phyloP scores from a whole-genome alignment of 2,888 invertebrate genomes.

The Gonocerus acuteangulatus region DNA sequence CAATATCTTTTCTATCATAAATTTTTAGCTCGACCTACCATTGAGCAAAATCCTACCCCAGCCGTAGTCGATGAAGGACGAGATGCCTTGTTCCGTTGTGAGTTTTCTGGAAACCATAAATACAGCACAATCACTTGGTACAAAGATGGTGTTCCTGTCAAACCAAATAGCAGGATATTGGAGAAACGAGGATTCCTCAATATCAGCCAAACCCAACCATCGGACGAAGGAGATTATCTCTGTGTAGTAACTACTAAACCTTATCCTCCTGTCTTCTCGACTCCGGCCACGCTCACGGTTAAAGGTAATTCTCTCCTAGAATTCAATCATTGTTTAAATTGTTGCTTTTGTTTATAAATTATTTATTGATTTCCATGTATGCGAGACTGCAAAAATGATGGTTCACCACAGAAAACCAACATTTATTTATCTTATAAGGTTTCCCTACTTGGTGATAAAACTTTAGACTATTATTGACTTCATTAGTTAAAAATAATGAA shows the following conservation, averaged over 20 bases:
- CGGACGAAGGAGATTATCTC: slow-evolving; percentile 58
- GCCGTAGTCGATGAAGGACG: slow-evolving; percentile 59
- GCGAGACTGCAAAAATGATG: too few species aligned
- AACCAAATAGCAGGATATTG: slow-evolving; percentile 37
- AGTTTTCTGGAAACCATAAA: slow-evolving; percentile 47
- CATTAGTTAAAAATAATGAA: too few species aligned
- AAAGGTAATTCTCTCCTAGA: slow-evolving; percentile 46
- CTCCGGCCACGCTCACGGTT: slow-evolving; percentile 52
- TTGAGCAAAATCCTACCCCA: slow-evolving; percentile 52
- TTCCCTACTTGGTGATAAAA: too few species aligned
- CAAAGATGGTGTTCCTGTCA: slow-evolving; percentile 46
- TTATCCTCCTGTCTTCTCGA: slow-evolving; percentile 52
- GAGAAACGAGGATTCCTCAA: slow-evolving; percentile 48
- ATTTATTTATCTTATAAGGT: too few species aligned
- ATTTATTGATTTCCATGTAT: background rate
- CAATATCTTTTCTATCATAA: slow-evolving; percentile 21
- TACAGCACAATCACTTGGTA: slow-evolving; percentile 58
- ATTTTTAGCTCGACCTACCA: slow-evolving; percentile 52
- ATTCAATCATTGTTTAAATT: background rate
- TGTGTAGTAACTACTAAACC: slow-evolving; percentile 60
- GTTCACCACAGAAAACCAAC: too few species aligned
- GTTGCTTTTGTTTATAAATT: background rate
- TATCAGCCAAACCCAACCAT: slow-evolving; percentile 48
- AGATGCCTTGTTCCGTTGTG: slow-evolving; percentile 55
- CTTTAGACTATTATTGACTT: too few species aligned